Conservation (phyloP, 2,888 invertebrate species). For the Volucella zonaria region DNA sequence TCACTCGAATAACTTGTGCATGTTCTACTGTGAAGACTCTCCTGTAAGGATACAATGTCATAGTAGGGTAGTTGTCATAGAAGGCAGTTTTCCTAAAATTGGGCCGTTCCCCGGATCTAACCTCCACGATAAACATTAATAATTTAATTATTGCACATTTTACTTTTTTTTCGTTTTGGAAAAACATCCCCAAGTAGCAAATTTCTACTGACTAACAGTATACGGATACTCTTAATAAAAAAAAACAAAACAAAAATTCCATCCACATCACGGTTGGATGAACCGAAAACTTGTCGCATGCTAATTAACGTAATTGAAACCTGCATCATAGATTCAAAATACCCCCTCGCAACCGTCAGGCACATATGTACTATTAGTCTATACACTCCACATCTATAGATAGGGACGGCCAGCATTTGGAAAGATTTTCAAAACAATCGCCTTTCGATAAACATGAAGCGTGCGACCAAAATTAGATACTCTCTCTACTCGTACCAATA, state of each 20-base stretch:
- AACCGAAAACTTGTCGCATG: conserved; percentile 62
- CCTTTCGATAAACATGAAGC: conserved; percentile 25
- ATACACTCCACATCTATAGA: background rate
- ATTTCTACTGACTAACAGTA: too few relatives aligned
- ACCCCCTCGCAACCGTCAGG: background rate
- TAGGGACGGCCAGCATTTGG: background rate
- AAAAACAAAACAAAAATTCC: conserved; percentile 19
- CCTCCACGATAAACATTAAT: too few relatives aligned
- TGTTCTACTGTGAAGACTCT: too few relatives aligned
- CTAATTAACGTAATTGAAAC: conserved; percentile 65
- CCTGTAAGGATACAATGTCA: too few relatives aligned
- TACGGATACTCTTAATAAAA: too few relatives aligned
- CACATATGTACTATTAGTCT: background rate
- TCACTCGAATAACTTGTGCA: too few relatives aligned
- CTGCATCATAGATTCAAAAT: conserved; percentile 56
- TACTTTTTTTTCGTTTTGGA: too few relatives aligned
- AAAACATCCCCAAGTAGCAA: too few relatives aligned
- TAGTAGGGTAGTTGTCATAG: too few relatives aligned
- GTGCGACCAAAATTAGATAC: conserved; percentile 57
- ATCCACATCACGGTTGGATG: conserved; percentile 42
- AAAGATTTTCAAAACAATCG: conserved; percentile 25
- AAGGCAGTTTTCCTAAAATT: too few relatives aligned
- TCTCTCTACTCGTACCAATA: conserved; percentile 19
- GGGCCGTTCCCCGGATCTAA: too few relatives aligned
- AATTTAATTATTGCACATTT: too few relatives aligned